These are phyloP conservation scores for Rhingia rostrata DNA, from an alignment of 2,888 invertebrate genomes.

Conservation along the genomic window DNA sequence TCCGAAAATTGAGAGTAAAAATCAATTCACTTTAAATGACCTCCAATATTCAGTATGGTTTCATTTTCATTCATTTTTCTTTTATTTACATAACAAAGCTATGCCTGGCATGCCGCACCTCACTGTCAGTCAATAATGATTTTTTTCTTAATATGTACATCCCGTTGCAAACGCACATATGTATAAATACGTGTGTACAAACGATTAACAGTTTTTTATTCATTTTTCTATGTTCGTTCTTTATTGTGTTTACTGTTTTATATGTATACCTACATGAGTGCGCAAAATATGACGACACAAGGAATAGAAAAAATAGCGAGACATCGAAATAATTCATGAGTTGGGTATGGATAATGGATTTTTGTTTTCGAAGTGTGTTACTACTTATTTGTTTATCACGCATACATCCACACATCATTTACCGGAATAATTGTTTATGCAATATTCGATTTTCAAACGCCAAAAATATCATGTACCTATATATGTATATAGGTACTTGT, in stretches of 20 bases:
- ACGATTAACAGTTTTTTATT: conserved; percentile 17
- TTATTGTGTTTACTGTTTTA: conserved; percentile 21
- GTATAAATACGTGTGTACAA: not conserved
- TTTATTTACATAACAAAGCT: conserved; percentile 54
- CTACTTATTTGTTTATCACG: conserved; percentile 39
- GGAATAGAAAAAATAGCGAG: conserved; percentile 8
- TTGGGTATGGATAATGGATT: not conserved
- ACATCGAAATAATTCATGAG: not conserved
- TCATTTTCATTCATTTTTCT: conserved; percentile 6
- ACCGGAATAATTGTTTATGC: conserved; percentile 20
- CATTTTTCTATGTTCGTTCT: conserved; percentile 23
- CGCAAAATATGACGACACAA: conserved; percentile 45
- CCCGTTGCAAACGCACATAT: conserved; percentile 6
- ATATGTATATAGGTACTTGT: too few relatives aligned
- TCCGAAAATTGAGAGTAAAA: not conserved
- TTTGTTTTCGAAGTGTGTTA: conserved; percentile 24
- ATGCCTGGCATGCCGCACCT: conserved; percentile 37
- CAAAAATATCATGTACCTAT: not conserved
- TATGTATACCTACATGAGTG: conserved; percentile 2
- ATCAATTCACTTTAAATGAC: not conserved
- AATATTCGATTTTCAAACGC: conserved; percentile 12
- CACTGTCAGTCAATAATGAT: conserved; percentile 30
- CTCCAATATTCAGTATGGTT: not conserved
- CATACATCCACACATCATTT: conserved; percentile 14
- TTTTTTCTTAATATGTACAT: conserved; percentile 20